A percentile compares a stretch with the other conserved stretches of the same genome.
Evolutionary conservation across 2,888 invertebrate species (phyloP).

Genomic region (Podabrus alpinus): DNA sequence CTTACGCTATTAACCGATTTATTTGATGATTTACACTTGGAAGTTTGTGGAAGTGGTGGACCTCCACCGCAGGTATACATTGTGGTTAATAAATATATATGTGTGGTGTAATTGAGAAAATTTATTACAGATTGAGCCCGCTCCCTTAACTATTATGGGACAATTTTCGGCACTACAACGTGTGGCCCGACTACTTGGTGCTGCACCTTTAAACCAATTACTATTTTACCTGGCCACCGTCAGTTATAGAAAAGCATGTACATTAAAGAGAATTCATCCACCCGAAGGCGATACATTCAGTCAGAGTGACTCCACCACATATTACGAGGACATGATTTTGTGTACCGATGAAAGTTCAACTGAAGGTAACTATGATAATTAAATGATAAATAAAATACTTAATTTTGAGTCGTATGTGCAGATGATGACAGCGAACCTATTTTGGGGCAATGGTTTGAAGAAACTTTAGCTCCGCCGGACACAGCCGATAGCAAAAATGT

Average conservation of each 20-base stretch:
- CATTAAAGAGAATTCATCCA: constrained; percentile 79
- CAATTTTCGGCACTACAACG: constrained; percentile 72
- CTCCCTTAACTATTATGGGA: constrained; percentile 66
- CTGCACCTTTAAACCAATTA: constrained; percentile 79
- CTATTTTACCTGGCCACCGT: constrained; percentile 87
- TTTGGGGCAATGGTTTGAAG: constrained; percentile 93
- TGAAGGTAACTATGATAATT: constrained; percentile 65
- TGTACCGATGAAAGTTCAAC: constrained; percentile 90
- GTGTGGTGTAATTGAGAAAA: constrained; percentile 15
- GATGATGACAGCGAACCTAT: constrained; percentile 83
- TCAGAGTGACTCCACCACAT: constrained; percentile 92
- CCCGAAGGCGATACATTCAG: constrained; percentile 84
- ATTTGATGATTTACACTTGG: constrained; percentile 77
- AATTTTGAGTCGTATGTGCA: constrained; percentile 24
- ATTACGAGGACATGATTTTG: constrained; percentile 91
- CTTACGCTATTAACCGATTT: constrained; percentile 76
- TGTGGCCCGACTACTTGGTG: constrained; percentile 70
- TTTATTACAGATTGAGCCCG: constrained; percentile 57
- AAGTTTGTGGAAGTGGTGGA: constrained; percentile 59
- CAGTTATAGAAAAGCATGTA: constrained; percentile 88
- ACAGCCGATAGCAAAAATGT: constrained; percentile 63
- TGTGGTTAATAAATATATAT: not conserved
- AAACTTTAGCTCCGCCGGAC: constrained; percentile 83
- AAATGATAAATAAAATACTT: not conserved
- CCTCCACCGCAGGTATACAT: constrained; percentile 43